Evolutionary conservation across 2,797 vertebrate species (phyloP), one percentile per base, ranked within the genome.

Genomic region (Arremon aurantiirostris): DNA sequence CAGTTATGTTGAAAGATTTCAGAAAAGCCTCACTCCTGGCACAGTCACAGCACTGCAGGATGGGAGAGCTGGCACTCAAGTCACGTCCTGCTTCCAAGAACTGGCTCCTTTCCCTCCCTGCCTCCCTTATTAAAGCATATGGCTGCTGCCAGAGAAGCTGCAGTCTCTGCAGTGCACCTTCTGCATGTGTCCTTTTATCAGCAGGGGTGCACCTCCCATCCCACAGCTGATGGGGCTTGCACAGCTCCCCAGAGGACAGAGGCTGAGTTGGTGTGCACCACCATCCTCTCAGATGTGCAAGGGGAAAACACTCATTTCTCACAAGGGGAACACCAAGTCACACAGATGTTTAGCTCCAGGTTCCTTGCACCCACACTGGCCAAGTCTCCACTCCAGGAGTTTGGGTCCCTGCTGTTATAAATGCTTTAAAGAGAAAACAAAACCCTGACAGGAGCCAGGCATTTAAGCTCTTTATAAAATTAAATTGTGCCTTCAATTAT

Each of bases 401-500:
- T 32, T 65, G 8, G 14, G 57, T 35, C 15, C 37, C 24, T 86
- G 37, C 69, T 81, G 39, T 28, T 72, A 69, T 9, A 81, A 85
- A 71, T 2, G 8, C 59, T 90, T 73, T 78, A 34, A 81, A 93
- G 42, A 71, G 80, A 95, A 69, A 70, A 64, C 49, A 52, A 90
- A 90, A 77, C 53, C 56, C 82, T 93, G 87, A 34, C 53, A 91
- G 30, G 20, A 78, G 55, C 20, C 87, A 92, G 59, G 49, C 55
- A 78, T 70, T 92, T 96, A 93, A 89, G 65, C 72, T 95, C 70
- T 94, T 93, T 61, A 84, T 39, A 75, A 88, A 93, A 96, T 83
- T 83, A 91, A 94, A 87, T 86, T 3, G 5, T 81, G 79, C 50
- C 41, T 87, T 89, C 79, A 90, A 66, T 90, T 86, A 81, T 11